Evolutionary conservation across 2,113 vertebrate genomes (phyloP), one percentile per base, ranked within the genome.

Genomic region (Struthio camelus): DNA sequence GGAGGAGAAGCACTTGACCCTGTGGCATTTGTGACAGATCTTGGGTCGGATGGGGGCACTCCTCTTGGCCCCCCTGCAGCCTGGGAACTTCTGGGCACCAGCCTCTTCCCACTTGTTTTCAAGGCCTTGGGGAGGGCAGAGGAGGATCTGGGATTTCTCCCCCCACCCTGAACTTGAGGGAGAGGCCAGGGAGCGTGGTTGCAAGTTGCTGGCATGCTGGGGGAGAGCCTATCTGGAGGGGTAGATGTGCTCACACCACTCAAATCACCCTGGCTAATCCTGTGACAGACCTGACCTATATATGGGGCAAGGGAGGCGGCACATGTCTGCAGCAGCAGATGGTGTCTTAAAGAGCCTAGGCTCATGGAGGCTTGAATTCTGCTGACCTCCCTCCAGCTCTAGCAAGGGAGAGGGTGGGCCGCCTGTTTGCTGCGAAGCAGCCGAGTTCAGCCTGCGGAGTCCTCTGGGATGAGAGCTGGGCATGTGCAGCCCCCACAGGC

Each of bases 231-330:
- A 12, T 54, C 53, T 87, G 44, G 22, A 22, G 75, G 76, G 71
- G n/a, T 87, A 96, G 75, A 65, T 1, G 1, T 61, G 58, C 67
- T 94, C 78, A 65, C 71, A 25, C 87, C 71, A 22, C 75, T 95
- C 3, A 6, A 69, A 93, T 85, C 87, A 58, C 93, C 79, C 93
- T 2, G 2, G 75, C 71, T 97, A 96, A 97, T 97, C 95, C 94
- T 90, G 67, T 96, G 85, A 71, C 79, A 95, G 91, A 91, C 58
- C 90, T 96, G 96, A 97, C 96, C 96, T 96, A 96, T 94, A 96
- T 97, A 77, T 96, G 91, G 94, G 91, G 90, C 76, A 77, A 28
- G 59, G 91, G 93, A 91, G 90, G 91, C 11, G 5, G 79, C 85
- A 62, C 1, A 59, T 48, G 90, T 95, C 96, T 95, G 96, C 6